Evolutionary conservation across 2,113 vertebrate species (phyloP).

Genomic region (Neogobius melanostomus): DNA sequence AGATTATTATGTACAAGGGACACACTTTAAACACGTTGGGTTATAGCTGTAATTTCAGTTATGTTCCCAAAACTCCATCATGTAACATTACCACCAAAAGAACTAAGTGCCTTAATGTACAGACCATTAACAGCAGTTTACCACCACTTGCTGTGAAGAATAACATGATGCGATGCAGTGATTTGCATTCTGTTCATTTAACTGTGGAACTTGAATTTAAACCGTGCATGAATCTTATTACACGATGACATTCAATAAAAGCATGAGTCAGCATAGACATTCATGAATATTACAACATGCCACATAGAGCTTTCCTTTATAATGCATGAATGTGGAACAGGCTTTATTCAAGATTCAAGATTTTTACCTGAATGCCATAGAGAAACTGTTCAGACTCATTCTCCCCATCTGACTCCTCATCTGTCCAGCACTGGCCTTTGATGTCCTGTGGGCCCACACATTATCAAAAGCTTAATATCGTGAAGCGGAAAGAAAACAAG

Average conservation of each 20-base stretch:
- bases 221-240: not conserved
- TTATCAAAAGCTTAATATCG: constrained; percentile 57
- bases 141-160: too few species aligned
- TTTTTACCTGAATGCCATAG: constrained; percentile 97
- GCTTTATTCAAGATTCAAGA: too few species aligned
- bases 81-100: too few species aligned
- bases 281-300: not conserved
- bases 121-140: too few species aligned
- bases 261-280: constrained; percentile 6
- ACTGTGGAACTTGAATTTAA: not conserved
- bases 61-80: too few species aligned
- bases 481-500: constrained; percentile 36
- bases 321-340: not conserved
- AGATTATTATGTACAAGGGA: constrained; percentile 34
- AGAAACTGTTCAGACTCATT: constrained; percentile 97
- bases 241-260: not conserved
- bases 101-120: too few species aligned
- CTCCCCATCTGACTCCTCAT: constrained; percentile 98
- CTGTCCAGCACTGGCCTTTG: constrained; percentile 97
- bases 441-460: constrained; percentile 83
- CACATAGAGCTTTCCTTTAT: not conserved
- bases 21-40: not conserved
- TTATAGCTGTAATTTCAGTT: too few species aligned
- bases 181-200: not conserved
- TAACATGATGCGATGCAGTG: too few species aligned